A percentile compares a stretch with the other conserved stretches of the same genome.
These are phyloP conservation scores for Hemiprocne comata DNA, from an alignment of 2,113 vertebrate genomes.

Conservation along the genomic window DNA sequence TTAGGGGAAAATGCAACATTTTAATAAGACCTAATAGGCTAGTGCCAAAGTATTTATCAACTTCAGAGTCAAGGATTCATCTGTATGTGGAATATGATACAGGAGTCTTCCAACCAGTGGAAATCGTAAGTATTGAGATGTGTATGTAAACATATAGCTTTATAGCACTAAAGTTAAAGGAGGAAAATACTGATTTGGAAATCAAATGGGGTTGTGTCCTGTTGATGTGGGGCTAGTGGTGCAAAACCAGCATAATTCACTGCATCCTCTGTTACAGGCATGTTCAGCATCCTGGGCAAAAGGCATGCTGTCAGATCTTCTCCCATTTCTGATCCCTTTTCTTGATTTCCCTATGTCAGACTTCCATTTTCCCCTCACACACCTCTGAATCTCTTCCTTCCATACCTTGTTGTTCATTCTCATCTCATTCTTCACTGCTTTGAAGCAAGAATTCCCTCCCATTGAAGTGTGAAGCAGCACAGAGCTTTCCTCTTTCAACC, in stretches of 20 bases:
- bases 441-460: background rate
- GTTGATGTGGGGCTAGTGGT: background rate
- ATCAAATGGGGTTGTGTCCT: background rate
- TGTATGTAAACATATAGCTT: background rate
- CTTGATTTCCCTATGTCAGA: background rate
- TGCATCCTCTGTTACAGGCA: background rate
- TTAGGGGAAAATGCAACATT: background rate
- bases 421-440: background rate
- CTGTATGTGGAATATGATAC: too few relatives aligned
- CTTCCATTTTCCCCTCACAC: background rate
- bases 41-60: background rate
- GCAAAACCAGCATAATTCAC: background rate
- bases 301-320: background rate
- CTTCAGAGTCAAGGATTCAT: background rate
- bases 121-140: background rate
- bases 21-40: background rate
- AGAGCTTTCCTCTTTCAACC: background rate
- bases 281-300: background rate
- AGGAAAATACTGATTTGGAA: background rate
- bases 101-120: background rate
- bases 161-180: background rate
- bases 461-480: background rate
- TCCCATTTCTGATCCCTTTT: background rate
- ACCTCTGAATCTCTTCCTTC: background rate
- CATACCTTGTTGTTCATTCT: background rate